Evolutionary conservation across 2,113 vertebrate genomes (phyloP).

Genomic region (Parus major): DNA sequence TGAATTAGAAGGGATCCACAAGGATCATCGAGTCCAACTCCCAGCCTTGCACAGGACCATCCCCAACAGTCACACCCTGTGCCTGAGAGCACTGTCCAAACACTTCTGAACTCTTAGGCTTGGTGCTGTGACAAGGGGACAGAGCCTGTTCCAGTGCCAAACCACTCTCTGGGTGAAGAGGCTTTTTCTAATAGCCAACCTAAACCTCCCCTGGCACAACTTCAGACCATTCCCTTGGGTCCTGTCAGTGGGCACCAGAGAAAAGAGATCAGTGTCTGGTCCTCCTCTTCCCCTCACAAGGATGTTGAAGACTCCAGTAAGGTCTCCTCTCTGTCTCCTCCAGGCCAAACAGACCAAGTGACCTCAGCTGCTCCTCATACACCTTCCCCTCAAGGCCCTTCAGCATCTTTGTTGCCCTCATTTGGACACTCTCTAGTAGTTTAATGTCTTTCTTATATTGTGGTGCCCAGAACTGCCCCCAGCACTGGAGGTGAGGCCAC

Average conservation of each 20-base stretch:
- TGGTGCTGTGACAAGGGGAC: background rate
- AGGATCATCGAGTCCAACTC: background rate
- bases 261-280: background rate
- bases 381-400: background rate
- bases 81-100: background rate
- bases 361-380: accelerated
- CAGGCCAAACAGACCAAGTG: background rate
- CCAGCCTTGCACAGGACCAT: background rate
- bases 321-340: background rate
- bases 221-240: accelerated
- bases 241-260: background rate
- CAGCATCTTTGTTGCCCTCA: background rate
- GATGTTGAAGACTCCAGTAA: accelerated
- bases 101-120: background rate
- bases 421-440: background rate
- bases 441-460: background rate
- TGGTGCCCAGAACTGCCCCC: accelerated
- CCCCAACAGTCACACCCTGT: background rate
- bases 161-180: background rate
- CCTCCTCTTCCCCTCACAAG: accelerated
- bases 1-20: background rate
- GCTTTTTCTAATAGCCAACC: background rate
- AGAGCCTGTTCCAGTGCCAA: background rate
- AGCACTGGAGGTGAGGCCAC: accelerated
- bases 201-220: background rate